These are phyloP conservation scores for Rhorus exstirpatorius DNA, from an alignment of 2,888 invertebrate species.

Conservation along the genomic window DNA sequence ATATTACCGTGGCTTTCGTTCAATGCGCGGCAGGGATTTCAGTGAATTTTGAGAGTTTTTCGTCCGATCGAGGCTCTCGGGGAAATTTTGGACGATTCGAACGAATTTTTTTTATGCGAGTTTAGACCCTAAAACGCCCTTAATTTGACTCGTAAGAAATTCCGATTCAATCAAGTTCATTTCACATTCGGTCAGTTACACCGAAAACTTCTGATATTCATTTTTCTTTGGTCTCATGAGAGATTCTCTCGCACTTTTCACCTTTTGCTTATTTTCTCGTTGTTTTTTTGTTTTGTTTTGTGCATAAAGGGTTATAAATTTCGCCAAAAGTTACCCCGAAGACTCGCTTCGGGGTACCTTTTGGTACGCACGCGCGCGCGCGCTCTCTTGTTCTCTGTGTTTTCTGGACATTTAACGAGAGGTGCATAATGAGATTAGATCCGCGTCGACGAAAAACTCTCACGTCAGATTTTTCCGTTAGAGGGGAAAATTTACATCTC, in stretches of 20 bases:
- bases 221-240: neutral
- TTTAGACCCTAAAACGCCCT: too few species aligned
- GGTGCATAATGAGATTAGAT: conserved; percentile 65
- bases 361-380: too few species aligned
- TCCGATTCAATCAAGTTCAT: too few species aligned
- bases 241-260: conserved; percentile 16
- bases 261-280: conserved; percentile 26
- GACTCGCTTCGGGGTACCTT: conserved; percentile 5
- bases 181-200: neutral
- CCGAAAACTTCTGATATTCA: neutral
- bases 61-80: neutral
- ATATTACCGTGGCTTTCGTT: too few species aligned
- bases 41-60: neutral
- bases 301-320: conserved; percentile 3
- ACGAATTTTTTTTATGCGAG: too few species aligned
- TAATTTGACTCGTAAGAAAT: too few species aligned
- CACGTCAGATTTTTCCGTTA: conserved; percentile 37
- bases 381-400: conserved; percentile 22
- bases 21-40: too few species aligned
- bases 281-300: conserved; percentile 22
- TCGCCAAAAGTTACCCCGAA: too few species aligned
- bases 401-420: conserved; percentile 27
- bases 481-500: conserved; percentile 38
- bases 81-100: too few species aligned
- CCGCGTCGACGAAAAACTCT: conserved; percentile 38